Base-by-base conservation (phyloP, 2,888 invertebrate genomes). In the Zygaena filipendulae region DNA sequence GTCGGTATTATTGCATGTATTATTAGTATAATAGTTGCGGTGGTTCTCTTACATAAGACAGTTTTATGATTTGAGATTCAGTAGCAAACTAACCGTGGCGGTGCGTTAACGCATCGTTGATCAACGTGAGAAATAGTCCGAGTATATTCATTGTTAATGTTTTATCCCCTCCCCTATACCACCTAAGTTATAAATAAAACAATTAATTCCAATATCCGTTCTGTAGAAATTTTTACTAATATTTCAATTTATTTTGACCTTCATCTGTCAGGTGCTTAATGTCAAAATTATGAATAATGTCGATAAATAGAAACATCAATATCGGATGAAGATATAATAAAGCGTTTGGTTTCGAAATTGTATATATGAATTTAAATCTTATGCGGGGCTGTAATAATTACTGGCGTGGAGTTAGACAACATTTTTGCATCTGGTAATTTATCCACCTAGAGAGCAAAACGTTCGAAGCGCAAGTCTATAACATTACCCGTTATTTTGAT, bases 41-140 rank as follows among this genome's bases (percentile, higher is more conserved):
- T 47, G 46, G 51, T 54, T 30, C 22, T 27, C 23, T 20, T 23
- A 29, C 22, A 47, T 44, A 44, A 36, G 49, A n/a, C n/a, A n/a
- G n/a, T n/a, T n/a, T n/a, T n/a, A n/a, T n/a, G n/a, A n/a, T n/a
- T n/a, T n/a, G n/a, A n/a, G n/a, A n/a, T n/a, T n/a, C 48, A 46
- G 49, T 53, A 54, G 52, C 52, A 59, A 68, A 62, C 66, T 66
- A 60, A 67, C 68, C 74, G 64, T 70, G 57, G 61, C 61, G 53
- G 40, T 48, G 46, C 40, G 52, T 69, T 64, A 49, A 68, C 64
- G 77, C 72, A 60, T 60, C 67, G 72, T 40, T 58, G 64, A 57
- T 42, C 52, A 38, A 45, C 72, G 77, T 79, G 77, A 60, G 77
- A 77, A 71, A 50, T 66, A 58, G 60, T 57, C 56, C 51, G 52